A percentile compares a stretch with the other conserved stretches of the same genome.
These are phyloP conservation scores for Petaurus breviceps DNA, from an alignment of 2,113 vertebrate genomes.

Conservation along the genomic window DNA sequence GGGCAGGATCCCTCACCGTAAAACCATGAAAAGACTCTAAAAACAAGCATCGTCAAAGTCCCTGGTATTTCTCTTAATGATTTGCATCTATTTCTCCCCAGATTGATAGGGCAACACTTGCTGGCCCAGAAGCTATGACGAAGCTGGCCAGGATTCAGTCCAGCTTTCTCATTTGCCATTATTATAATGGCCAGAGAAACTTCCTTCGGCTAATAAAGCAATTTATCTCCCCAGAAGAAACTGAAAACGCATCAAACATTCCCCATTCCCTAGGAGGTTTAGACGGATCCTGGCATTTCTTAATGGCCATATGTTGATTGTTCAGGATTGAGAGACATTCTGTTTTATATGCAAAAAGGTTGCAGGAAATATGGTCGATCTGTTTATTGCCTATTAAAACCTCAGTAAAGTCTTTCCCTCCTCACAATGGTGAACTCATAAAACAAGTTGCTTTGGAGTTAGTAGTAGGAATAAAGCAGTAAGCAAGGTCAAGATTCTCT, in stretches of 20 bases:
- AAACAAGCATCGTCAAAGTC: not conserved
- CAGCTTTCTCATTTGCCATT: not conserved
- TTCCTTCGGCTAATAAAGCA: constrained; percentile 28
- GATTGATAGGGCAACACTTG: not conserved
- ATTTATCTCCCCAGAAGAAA: constrained; percentile 37
- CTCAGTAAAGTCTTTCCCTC: not conserved
- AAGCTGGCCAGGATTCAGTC: not conserved
- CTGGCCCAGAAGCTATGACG: not conserved
- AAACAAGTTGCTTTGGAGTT: not conserved
- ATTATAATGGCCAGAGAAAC: not conserved
- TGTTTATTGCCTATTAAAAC: constrained; percentile 10
- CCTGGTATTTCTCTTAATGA: not conserved
- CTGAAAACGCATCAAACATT: constrained; percentile 44
- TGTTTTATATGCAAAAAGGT: not conserved
- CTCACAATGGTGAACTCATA: not conserved
- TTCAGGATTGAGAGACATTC: constrained; percentile 5
- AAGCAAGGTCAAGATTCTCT: not conserved
- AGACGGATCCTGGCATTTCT: not conserved
- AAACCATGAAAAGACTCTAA: not conserved
- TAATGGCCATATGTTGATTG: constrained; percentile 7
- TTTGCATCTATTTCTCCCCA: not conserved
- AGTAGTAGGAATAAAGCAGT: not conserved
- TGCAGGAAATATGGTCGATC: not conserved
- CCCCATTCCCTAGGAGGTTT: constrained; percentile 33
- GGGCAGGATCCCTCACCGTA: not conserved